phyloP scores from a whole-genome alignment of 2,113 vertebrate genomes.

The Apteryx mantelli region DNA sequence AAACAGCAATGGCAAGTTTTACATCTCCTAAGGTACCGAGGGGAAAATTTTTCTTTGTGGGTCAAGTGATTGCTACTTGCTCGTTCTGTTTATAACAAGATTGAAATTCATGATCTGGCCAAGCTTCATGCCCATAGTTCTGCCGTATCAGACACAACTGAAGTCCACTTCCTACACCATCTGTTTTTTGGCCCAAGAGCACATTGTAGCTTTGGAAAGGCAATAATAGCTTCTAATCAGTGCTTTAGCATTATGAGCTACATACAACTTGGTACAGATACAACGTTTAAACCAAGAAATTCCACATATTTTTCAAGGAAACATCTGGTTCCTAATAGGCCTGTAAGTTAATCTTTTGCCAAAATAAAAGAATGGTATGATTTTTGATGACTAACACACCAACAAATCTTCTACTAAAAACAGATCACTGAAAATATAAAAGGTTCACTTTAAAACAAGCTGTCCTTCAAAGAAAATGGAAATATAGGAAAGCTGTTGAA shows the following conservation, averaged over 20 bases:
- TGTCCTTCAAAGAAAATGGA: background rate
- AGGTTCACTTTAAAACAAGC: background rate
- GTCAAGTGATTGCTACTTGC: background rate
- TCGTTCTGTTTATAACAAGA: background rate
- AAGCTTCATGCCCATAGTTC: background rate
- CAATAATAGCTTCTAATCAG: background rate
- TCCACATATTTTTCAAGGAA: background rate
- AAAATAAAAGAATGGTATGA: background rate
- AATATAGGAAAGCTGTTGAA: background rate
- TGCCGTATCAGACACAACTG: background rate
- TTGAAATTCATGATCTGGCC: background rate
- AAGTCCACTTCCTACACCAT: background rate
- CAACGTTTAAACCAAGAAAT: background rate
- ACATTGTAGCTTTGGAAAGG: background rate
- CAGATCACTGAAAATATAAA: background rate
- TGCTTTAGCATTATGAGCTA: background rate
- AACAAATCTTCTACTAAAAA: background rate
- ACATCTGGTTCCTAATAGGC: background rate
- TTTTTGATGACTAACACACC: background rate
- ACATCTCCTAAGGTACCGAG: background rate
- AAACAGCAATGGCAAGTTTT: background rate
- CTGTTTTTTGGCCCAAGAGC: background rate
- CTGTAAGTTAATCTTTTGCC: background rate
- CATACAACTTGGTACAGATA: background rate
- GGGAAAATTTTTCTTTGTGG: background rate